Conservation (phyloP, 2,797 vertebrate genomes). For the Coregonus suidteri region DNA sequence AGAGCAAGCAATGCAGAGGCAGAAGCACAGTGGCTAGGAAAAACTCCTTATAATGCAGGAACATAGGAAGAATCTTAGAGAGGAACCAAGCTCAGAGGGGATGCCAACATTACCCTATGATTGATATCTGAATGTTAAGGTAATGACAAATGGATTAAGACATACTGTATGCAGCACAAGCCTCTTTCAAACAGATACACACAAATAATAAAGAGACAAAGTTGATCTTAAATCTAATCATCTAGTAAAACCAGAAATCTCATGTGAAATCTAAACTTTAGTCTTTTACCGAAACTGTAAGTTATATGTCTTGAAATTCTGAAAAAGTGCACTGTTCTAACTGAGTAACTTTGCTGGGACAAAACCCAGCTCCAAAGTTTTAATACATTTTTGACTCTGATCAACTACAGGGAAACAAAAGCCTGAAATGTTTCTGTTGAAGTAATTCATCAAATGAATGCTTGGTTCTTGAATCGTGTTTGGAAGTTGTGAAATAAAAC, state of each 20-base stretch:
- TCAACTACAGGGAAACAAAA: constrained; percentile 23
- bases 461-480: constrained; percentile 19
- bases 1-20: too few species aligned
- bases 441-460: constrained; percentile 17
- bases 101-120: too few species aligned
- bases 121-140: not conserved
- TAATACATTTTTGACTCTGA: constrained; percentile 23
- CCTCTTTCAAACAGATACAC: constrained; percentile 48
- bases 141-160: not conserved
- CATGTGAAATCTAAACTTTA: not conserved
- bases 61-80: too few species aligned
- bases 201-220: constrained; percentile 38
- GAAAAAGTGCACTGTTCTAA: constrained; percentile 21
- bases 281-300: not conserved
- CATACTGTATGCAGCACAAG: constrained; percentile 57
- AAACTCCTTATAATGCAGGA: too few species aligned
- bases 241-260: constrained; percentile 45
- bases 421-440: constrained; percentile 15
- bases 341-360: constrained; percentile 24
- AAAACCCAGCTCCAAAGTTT: constrained; percentile 26
- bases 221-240: constrained; percentile 50
- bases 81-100: too few species aligned
- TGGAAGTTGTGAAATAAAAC: constrained; percentile 27
- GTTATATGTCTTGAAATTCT: not conserved
- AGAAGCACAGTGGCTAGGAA: too few species aligned